Evolutionary conservation across 2,797 vertebrate species (phyloP).

Genomic region (Psittacula echo): DNA sequence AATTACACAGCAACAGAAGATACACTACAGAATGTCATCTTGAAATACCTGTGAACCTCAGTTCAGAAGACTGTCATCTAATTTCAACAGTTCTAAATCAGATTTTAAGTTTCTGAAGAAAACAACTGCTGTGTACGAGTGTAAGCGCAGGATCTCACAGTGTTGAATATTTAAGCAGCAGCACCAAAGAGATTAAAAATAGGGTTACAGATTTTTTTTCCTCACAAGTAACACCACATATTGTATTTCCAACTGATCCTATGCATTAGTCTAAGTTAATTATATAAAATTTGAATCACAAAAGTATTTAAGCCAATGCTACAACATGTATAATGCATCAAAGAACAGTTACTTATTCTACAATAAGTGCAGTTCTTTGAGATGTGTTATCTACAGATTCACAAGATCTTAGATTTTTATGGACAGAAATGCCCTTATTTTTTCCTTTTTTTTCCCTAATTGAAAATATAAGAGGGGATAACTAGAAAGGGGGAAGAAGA

Average conservation of each 20-base stretch:
- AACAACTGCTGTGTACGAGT: neutral
- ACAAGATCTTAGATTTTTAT: neutral
- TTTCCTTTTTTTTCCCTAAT: neutral
- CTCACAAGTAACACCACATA: neutral
- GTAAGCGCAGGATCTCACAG: neutral
- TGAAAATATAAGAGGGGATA: neutral
- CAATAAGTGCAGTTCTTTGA: neutral
- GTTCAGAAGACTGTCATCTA: neutral
- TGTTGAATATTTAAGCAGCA: neutral
- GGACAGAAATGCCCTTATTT: neutral
- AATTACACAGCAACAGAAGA: neutral
- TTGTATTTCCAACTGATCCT: neutral
- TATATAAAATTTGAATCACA: neutral
- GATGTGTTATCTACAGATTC: neutral
- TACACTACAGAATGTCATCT: neutral
- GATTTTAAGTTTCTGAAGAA: neutral
- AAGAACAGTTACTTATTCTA: constrained; percentile 4
- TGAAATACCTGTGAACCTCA: neutral
- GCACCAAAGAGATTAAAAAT: neutral
- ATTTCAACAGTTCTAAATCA: neutral
- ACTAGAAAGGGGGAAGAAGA: neutral
- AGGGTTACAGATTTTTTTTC: neutral
- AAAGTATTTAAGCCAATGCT: neutral
- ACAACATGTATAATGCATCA: neutral
- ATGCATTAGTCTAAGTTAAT: neutral